A percentile compares a stretch with the other conserved stretches of the same genome.
Evolutionary conservation across 2,888 invertebrate genomes (phyloP).

Genomic region (Esperia sulphurella): DNA sequence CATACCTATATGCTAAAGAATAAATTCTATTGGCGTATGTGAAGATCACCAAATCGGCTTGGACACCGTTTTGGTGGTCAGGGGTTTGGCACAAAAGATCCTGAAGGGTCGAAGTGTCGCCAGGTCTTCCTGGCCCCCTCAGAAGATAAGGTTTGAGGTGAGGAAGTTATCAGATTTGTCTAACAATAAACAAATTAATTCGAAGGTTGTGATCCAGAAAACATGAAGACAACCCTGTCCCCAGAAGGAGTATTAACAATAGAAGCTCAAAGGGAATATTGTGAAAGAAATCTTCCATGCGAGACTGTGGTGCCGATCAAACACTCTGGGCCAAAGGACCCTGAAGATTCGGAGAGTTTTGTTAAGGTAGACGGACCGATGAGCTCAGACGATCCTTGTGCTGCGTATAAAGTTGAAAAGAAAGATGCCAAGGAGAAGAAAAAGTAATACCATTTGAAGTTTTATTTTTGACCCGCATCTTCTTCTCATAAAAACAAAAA

Average conservation of each 20-base stretch:
- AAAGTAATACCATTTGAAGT: not conserved
- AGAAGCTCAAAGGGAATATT: slow-evolving; percentile 39
- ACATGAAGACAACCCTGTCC: slow-evolving; percentile 41
- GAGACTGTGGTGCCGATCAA: slow-evolving; percentile 38
- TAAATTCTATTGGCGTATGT: too few relatives aligned
- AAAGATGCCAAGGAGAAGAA: too few relatives aligned
- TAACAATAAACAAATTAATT: too few relatives aligned
- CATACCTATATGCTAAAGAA: too few relatives aligned
- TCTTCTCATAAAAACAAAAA: too few relatives aligned
- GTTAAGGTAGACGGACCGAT: not conserved
- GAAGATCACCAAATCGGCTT: too few relatives aligned
- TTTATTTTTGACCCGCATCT: not conserved
- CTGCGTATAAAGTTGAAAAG: not conserved
- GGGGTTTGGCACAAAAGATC: too few relatives aligned
- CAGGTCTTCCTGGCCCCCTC: too few relatives aligned
- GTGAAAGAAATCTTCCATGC: slow-evolving; percentile 34
- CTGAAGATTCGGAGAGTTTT: not conserved
- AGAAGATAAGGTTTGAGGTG: too few relatives aligned
- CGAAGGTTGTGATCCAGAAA: slow-evolving; percentile 42
- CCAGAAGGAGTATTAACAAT: slow-evolving; percentile 52
- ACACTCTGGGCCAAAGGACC: slow-evolving; percentile 10
- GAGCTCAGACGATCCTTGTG: not conserved
- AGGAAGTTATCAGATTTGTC: too few relatives aligned
- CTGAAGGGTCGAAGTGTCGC: too few relatives aligned
- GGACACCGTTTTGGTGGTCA: too few relatives aligned